Evolutionary conservation across 2,113 vertebrate genomes (phyloP).

Genomic region (Calidris pugnax): DNA sequence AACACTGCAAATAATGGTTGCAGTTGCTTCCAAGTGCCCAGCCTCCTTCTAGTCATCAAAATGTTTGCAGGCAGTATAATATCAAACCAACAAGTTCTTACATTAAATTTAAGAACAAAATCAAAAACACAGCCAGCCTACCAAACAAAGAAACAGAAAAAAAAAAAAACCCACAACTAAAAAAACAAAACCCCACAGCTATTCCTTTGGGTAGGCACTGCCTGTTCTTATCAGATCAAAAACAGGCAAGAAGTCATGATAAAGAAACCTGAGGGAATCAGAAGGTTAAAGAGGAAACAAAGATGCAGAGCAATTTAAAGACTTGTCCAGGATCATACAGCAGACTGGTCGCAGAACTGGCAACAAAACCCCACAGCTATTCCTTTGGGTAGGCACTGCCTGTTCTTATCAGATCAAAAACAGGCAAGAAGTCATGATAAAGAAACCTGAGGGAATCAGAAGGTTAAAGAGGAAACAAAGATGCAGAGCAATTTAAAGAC

Average conservation of each 20-base stretch:
- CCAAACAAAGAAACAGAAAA: no score
- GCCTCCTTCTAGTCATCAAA: neutral
- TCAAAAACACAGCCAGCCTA: neutral
- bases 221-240: neutral
- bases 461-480: neutral
- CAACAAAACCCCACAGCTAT: rapidly evolving
- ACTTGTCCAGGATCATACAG: neutral
- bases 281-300: neutral
- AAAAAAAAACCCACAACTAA: neutral
- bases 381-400: neutral
- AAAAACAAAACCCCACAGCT: rapidly evolving
- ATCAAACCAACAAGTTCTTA: neutral
- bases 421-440: neutral
- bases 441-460: neutral
- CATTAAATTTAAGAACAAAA: neutral
- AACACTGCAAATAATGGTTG: neutral
- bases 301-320: neutral
- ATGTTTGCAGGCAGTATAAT: neutral
- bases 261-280: neutral
- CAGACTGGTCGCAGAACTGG: neutral
- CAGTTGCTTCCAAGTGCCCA: no score
- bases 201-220: neutral
- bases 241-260: neutral
- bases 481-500: neutral
- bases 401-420: neutral